A percentile compares a stretch with the other conserved stretches of the same genome.
Evolutionary conservation across 2,888 invertebrate genomes (phyloP).

Genomic region (Oeneis ivallda): DNA sequence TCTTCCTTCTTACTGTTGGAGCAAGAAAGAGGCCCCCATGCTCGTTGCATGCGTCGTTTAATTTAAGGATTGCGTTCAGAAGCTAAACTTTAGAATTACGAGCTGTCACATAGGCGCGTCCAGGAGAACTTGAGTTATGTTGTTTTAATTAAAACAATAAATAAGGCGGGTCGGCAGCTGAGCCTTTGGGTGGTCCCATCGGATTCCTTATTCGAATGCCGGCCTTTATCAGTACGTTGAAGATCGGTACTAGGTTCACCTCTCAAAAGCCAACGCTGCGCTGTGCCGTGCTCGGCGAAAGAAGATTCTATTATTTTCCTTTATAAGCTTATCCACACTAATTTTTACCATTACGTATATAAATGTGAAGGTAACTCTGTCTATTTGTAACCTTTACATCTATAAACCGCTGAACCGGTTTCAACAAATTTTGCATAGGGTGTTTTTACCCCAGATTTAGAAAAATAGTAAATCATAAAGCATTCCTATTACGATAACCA

Average conservation of each 20-base stretch:
- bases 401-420: too few species aligned
- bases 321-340: background rate
- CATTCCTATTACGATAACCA: too few species aligned
- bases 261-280: background rate
- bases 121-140: constrained; percentile 65
- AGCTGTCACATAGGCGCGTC: constrained; percentile 65
- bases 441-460: too few species aligned
- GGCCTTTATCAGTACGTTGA: constrained; percentile 58
- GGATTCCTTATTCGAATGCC: constrained; percentile 61
- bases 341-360: too few species aligned
- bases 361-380: too few species aligned
- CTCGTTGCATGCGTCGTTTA: constrained; percentile 42
- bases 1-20: constrained; percentile 7
- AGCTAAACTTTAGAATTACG: constrained; percentile 64
- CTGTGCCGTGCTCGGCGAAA: background rate
- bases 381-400: too few species aligned
- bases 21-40: constrained; percentile 29
- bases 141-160: constrained; percentile 79
- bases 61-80: constrained; percentile 52
- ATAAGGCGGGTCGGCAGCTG: constrained; percentile 58
- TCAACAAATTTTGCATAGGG: too few species aligned
- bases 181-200: constrained; percentile 65
- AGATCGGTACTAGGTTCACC: constrained; percentile 47
- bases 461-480: too few species aligned
- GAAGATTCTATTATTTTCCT: background rate